Evolutionary conservation across 2,888 invertebrate genomes (phyloP).

Genomic region (Orchestes rusci): DNA sequence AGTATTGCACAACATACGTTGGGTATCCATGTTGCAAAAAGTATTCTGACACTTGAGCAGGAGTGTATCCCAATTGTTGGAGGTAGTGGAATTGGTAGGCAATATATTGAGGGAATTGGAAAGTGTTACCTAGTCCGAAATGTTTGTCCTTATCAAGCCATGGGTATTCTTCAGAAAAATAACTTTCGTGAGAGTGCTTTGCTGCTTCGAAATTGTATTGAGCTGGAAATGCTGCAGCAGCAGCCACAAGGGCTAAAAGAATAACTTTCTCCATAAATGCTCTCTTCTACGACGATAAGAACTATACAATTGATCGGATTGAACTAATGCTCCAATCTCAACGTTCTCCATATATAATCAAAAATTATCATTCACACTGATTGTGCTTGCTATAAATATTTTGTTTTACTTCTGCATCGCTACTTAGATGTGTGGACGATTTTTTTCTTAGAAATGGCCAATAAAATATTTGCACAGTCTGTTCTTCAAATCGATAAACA

Average conservation of each 20-base stretch:
- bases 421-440: too few species aligned
- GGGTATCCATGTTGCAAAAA: constrained; percentile 12
- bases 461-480: too few species aligned
- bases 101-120: constrained; percentile 12
- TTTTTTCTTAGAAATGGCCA: too few species aligned
- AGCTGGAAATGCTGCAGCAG: constrained; percentile 12
- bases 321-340: too few species aligned
- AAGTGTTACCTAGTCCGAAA: constrained; percentile 5
- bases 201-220: background rate
- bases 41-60: constrained; percentile 7
- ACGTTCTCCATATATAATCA: too few species aligned
- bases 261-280: constrained; percentile 7
- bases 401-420: too few species aligned
- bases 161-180: constrained; percentile 10
- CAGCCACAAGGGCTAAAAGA: constrained; percentile 12
- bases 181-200: constrained; percentile 3
- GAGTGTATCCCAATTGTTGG: constrained; percentile 13
- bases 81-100: constrained; percentile 13
- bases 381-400: too few species aligned
- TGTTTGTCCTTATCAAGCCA: background rate
- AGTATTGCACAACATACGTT: constrained; percentile 9
- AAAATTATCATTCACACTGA: too few species aligned
- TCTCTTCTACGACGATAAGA: too few species aligned
- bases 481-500: too few species aligned
- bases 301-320: too few species aligned